Base-by-base conservation (phyloP, 2,888 invertebrate genomes). In the Drosophila anceps region DNA sequence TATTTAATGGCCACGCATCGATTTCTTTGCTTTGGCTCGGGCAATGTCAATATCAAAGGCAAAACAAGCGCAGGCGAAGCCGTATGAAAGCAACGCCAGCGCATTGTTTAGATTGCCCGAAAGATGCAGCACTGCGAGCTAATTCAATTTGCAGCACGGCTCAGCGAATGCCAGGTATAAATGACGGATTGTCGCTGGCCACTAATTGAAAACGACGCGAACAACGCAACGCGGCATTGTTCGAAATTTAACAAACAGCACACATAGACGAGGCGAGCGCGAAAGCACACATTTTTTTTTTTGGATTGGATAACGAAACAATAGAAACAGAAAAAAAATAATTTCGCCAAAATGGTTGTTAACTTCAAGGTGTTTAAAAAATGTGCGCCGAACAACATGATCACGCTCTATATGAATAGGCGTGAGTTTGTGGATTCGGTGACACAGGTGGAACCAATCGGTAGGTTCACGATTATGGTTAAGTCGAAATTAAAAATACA, bases 351-450 rank as follows among this genome's bases (percentile, higher is more conserved):
- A 73, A 98, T 98, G 98, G 98, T 97, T 92, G 96, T 96, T 90
- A 97, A 97, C 92, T 97, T 97, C 93, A 96, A 97, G 93, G 98
- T 98, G 91, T 98, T 96, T 93, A 98, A 98, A 93, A 98, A 98
- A 94, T 95, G 95, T 90, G 96, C 97, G 46, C 97, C 98, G 54
- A 98, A 98, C 93, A 96, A 96, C 78, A 97, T 97, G 94, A 93
- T 98, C 85, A 96, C 97, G 44, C 93, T 98, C 84, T 98, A 98
- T 88, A 92, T 98, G 94, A 96, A 96, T 48, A 97, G 97, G 92
- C 94, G 98, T 79, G 98, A 98, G 92, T 98, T 97, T 93, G 95
- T 98, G 70, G 98, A 98, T 92, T 97, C 98, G 91, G 95, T 98
- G 81, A 96, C 97, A 0, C 95, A 95, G 69, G 96, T 97, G 68